A percentile compares a stretch with the other conserved stretches of the same genome.
Conservation (phyloP, 2,888 invertebrate genomes). For the Sceliomorpha sp. region DNA sequence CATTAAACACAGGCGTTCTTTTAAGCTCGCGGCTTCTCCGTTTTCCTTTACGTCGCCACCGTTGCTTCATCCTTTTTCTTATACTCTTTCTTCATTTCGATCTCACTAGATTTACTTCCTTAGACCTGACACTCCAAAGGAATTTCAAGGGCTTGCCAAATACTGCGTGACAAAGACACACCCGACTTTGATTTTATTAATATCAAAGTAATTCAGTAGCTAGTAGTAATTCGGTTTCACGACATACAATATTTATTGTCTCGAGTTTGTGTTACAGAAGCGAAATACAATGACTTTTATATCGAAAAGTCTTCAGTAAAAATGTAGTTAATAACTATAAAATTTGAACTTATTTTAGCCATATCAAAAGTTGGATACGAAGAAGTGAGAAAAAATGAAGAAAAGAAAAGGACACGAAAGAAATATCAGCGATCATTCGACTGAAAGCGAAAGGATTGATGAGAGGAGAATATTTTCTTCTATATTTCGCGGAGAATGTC, state of each 20-base stretch:
- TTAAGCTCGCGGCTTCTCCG: conserved; percentile 61
- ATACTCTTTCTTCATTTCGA: conserved; percentile 43
- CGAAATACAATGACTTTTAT: no score
- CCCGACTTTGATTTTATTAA: conserved; percentile 3
- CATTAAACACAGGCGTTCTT: conserved; percentile 77
- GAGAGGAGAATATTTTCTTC: conserved; percentile 27
- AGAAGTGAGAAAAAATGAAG: conserved; percentile 15
- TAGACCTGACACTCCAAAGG: conserved; percentile 31
- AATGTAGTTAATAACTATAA: no score
- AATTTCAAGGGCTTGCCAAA: conserved; percentile 26
- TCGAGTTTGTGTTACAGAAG: background rate
- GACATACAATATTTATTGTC: conserved; percentile 20
- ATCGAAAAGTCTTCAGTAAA: no score
- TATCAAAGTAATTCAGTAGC: conserved; percentile 24
- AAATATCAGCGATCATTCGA: conserved; percentile 44
- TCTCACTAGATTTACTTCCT: conserved; percentile 37
- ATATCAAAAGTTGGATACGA: conserved; percentile 30
- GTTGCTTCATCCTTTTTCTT: conserved; percentile 20
- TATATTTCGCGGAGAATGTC: conserved; percentile 60
- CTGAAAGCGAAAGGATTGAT: conserved; percentile 23
- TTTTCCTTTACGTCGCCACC: conserved; percentile 15
- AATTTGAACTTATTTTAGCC: no score
- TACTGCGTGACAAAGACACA: conserved; percentile 22
- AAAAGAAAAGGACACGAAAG: conserved; percentile 33
- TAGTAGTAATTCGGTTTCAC: conserved; percentile 14